These are phyloP conservation scores for Acanthiza pusilla DNA, from an alignment of 2,797 vertebrate species.

Conservation along the genomic window DNA sequence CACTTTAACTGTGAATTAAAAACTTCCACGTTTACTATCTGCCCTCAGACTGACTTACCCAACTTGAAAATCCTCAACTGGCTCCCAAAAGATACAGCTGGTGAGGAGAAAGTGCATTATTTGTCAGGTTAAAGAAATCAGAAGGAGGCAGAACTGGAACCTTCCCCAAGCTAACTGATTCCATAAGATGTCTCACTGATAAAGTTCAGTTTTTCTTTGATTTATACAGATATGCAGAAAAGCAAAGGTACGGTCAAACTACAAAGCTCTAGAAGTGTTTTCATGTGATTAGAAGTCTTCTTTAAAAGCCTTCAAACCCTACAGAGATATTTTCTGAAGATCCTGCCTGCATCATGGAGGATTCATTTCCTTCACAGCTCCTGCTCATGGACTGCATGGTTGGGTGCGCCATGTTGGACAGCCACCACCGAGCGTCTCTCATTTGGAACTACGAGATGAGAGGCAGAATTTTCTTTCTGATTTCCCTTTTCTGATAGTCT, in stretches of 20 bases:
- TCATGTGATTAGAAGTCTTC: background rate
- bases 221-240: background rate
- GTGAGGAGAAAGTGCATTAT: background rate
- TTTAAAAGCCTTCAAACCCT: background rate
- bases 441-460: background rate
- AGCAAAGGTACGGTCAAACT: background rate
- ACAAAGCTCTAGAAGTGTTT: background rate
- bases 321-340: background rate
- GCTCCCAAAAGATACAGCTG: background rate
- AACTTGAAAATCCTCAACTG: background rate
- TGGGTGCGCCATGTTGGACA: background rate
- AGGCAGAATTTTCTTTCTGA: background rate
- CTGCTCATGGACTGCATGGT: fast-evolving
- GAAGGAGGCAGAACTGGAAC: background rate
- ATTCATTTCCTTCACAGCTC: background rate
- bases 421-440: background rate
- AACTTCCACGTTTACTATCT: background rate
- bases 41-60: background rate
- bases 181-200: background rate
- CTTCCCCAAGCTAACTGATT: background rate
- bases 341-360: background rate
- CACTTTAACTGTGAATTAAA: background rate
- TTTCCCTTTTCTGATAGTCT: background rate
- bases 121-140: background rate
- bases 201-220: background rate